A percentile compares a stretch with the other conserved stretches of the same genome.
Conservation (phyloP, 2,888 invertebrate species). For the Parnassius orleans region DNA sequence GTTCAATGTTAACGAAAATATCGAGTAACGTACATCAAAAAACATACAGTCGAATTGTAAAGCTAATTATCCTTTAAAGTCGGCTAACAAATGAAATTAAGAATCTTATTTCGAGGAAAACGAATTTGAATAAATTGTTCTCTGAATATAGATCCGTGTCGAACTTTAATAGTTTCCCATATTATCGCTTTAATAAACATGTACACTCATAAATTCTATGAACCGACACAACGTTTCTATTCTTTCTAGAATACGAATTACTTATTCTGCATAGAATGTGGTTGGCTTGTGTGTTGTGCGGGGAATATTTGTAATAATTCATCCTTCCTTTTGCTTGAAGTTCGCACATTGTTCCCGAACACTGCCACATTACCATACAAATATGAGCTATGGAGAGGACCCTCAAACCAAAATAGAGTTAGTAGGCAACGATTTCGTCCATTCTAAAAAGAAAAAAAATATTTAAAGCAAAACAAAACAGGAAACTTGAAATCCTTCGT, state of each 20-base stretch:
- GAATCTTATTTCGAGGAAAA: too few relatives aligned
- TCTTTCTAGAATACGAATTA: conserved; percentile 24
- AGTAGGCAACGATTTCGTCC: conserved; percentile 14
- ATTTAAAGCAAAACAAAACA: too few relatives aligned
- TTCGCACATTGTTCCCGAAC: conserved; percentile 25
- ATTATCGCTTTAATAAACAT: conserved; percentile 4
- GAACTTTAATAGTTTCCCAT: background rate
- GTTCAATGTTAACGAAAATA: too few relatives aligned
- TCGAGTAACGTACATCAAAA: too few relatives aligned
- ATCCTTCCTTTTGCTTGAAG: conserved; percentile 25
- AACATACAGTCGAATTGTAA: too few relatives aligned
- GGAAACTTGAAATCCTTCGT: too few relatives aligned
- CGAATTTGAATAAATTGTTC: too few relatives aligned
- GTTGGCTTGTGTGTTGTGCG: conserved; percentile 22
- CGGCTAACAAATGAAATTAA: too few relatives aligned
- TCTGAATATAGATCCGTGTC: too few relatives aligned
- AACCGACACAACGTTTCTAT: conserved; percentile 11
- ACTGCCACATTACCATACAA: conserved; percentile 25
- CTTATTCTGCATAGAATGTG: conserved; percentile 22
- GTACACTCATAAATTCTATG: conserved; percentile 9
- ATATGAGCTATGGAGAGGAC: conserved; percentile 21
- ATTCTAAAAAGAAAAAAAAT: background rate
- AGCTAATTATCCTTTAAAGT: too few relatives aligned
- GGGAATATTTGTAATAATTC: conserved; percentile 26
- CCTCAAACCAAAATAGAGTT: conserved; percentile 12